phyloP scores from a whole-genome alignment of 2,113 vertebrate genomes.

The Cricetomys ansorgei region DNA sequence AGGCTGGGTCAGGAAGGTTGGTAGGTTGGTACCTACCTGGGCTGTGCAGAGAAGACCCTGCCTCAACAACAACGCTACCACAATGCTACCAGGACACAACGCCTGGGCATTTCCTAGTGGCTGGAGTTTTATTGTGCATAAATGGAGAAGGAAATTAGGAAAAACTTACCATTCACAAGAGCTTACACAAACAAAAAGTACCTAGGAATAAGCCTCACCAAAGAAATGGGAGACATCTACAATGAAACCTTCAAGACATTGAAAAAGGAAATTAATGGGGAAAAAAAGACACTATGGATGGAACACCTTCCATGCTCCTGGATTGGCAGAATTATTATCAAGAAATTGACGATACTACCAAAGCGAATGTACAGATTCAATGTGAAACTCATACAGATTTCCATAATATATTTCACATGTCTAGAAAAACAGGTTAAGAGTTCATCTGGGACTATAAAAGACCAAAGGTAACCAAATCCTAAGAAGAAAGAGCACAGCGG shows the following conservation, averaged over 20 bases:
- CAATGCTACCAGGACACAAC: background rate
- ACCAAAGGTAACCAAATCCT: background rate
- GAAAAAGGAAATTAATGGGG: background rate
- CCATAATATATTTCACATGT: background rate
- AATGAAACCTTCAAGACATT: background rate
- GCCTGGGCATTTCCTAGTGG: background rate
- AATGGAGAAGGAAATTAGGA: background rate
- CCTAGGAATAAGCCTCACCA: background rate
- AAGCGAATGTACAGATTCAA: background rate
- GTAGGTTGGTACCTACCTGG: too few species aligned
- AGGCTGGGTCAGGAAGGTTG: background rate
- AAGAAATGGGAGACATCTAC: background rate
- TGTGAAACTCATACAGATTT: background rate
- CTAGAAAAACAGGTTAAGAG: background rate
- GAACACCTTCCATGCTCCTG: background rate
- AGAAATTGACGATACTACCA: background rate
- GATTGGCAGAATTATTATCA: background rate
- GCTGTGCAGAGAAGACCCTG: background rate
- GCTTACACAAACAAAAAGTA: background rate
- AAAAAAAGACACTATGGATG: background rate
- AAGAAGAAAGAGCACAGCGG: background rate
- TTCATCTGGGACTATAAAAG: background rate
- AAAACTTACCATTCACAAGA: background rate
- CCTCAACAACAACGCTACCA: background rate
- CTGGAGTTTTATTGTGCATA: background rate